Percentiles rank a stretch among this genome's conserved stretches.
Evolutionary conservation across 1,140 invertebrate species (phyloP).

Genomic region (Aphis gossypii): DNA sequence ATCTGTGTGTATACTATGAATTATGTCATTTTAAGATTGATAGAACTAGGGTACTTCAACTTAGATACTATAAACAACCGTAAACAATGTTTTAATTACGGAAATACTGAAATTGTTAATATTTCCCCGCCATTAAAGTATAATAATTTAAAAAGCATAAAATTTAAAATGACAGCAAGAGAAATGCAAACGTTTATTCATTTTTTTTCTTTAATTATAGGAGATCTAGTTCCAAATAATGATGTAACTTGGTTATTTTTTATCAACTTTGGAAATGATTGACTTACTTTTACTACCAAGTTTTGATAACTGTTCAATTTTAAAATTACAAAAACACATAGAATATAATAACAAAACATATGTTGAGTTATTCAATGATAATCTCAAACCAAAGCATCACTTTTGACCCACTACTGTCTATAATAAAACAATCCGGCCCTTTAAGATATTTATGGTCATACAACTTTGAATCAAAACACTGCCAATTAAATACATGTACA

Average conservation of each 20-base stretch:
- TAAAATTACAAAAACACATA: neutral
- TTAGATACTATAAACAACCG: conserved; percentile 27
- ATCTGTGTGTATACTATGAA: conserved; percentile 15
- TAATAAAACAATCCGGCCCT: neutral
- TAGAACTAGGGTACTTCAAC: neutral
- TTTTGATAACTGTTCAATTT: neutral
- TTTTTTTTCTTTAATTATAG: conserved; percentile 42
- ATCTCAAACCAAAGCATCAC: conserved; percentile 29
- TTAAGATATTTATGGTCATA: conserved; percentile 7
- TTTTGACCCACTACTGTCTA: neutral
- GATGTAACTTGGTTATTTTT: neutral
- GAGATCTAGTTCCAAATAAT: conserved; percentile 25
- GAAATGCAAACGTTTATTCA: conserved; percentile 26
- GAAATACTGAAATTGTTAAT: conserved; percentile 22
- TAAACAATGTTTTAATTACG: conserved; percentile 35
- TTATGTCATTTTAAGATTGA: conserved; percentile 15
- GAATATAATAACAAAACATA: conserved; percentile 13
- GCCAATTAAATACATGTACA: neutral
- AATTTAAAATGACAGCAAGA: neutral
- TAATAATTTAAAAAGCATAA: conserved; percentile 1
- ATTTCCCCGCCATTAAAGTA: conserved; percentile 15
- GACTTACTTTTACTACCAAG: conserved; percentile 13
- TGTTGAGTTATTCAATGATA: neutral
- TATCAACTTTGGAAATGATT: conserved; percentile 19
- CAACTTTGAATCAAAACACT: conserved; percentile 2